A percentile compares a stretch with the other conserved stretches of the same genome.
Evolutionary conservation across 2,888 invertebrate species (phyloP).

Genomic region (Xylota segnis): DNA sequence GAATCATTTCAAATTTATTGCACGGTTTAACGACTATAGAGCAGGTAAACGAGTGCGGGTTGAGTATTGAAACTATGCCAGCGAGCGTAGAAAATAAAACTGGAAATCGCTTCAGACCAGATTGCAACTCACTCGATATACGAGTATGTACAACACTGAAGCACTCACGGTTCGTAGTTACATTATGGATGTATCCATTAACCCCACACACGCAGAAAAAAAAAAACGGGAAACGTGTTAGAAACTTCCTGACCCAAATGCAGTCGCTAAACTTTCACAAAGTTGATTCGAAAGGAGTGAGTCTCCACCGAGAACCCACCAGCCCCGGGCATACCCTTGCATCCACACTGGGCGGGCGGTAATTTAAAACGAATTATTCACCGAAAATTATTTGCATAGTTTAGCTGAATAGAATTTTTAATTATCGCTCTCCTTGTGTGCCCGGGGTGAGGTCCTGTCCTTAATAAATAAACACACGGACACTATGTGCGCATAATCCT

Average conservation of each 20-base stretch:
- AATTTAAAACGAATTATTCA: constrained; percentile 64
- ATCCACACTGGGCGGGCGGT: neutral
- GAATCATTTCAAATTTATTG: constrained; percentile 68
- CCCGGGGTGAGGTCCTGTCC: constrained; percentile 1
- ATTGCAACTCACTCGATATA: constrained; percentile 17
- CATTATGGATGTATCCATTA: constrained; percentile 37
- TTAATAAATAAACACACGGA: constrained; percentile 45
- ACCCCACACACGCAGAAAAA: neutral
- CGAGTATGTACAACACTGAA: neutral
- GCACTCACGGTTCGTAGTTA: neutral
- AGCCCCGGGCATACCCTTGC: neutral
- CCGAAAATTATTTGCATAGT: constrained; percentile 65
- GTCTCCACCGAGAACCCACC: neutral
- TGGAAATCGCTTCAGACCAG: constrained; percentile 27
- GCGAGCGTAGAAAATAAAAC: constrained; percentile 23
- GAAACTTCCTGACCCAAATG: constrained; percentile 30
- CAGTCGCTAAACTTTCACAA: constrained; percentile 20
- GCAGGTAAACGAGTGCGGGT: constrained; percentile 6
- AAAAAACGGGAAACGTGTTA: neutral
- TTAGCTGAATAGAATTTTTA: constrained; percentile 62
- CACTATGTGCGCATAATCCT: constrained; percentile 45
- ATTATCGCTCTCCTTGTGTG: constrained; percentile 27
- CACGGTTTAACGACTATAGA: constrained; percentile 63
- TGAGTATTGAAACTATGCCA: constrained; percentile 28
- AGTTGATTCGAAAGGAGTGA: constrained; percentile 2